These are phyloP conservation scores for Trichogramma dendrolimi DNA, from an alignment of 2,888 invertebrate genomes.

Conservation along the genomic window DNA sequence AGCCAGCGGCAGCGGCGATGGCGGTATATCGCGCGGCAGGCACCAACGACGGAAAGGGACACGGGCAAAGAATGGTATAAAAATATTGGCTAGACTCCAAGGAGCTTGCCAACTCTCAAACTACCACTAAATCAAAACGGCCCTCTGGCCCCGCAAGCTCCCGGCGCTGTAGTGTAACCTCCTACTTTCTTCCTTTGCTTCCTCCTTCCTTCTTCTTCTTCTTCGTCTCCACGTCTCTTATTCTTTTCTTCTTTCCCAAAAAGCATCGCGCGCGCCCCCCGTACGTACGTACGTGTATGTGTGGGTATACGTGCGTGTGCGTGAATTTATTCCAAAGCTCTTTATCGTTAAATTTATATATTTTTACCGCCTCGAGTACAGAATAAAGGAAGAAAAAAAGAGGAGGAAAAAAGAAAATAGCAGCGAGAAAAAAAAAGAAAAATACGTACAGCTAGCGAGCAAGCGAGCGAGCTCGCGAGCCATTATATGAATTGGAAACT, in stretches of 20 bases:
- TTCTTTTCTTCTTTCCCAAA: too few species aligned
- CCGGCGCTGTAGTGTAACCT: slow-evolving; percentile 24
- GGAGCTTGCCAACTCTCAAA: slow-evolving; percentile 49
- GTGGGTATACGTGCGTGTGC: slow-evolving; percentile 9
- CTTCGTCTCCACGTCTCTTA: too few species aligned
- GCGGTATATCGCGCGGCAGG: slow-evolving; percentile 7
- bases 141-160: slow-evolving; percentile 30
- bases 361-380: slow-evolving; percentile 29
- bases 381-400: background rate
- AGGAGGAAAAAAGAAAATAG: slow-evolving; percentile 43
- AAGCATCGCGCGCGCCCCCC: too few species aligned
- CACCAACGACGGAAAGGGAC: background rate
- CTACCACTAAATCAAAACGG: slow-evolving; percentile 50
- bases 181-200: too few species aligned
- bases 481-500: too few species aligned
- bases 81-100: slow-evolving; percentile 48
- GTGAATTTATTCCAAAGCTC: slow-evolving; percentile 48
- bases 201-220: too few species aligned
- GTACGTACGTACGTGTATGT: too few species aligned
- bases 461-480: too few species aligned
- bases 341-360: slow-evolving; percentile 45
- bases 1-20: slow-evolving; percentile 12
- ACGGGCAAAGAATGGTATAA: slow-evolving; percentile 40
- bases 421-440: slow-evolving; percentile 27
- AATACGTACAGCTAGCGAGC: too few species aligned